Conservation (phyloP, 2,888 invertebrate genomes). For the Metacarcinus magister region DNA sequence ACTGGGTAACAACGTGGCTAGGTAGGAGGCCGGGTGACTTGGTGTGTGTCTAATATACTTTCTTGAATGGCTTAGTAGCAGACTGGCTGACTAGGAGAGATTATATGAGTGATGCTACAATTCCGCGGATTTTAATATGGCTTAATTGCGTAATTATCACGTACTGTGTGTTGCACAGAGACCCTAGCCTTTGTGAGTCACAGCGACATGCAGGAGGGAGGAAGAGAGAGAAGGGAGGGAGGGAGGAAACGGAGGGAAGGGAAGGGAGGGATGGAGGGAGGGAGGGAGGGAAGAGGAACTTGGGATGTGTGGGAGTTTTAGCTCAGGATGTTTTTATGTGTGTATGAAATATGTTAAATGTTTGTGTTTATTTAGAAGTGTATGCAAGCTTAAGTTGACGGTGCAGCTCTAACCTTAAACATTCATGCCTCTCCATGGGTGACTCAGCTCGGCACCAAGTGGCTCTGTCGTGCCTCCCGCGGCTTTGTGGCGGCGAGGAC, state of each 20-base stretch:
- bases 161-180: slow-evolving; percentile 1
- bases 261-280: background rate
- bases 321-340: background rate
- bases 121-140: slow-evolving; percentile 8
- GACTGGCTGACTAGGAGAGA: slow-evolving; percentile 22
- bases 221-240: background rate
- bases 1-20: background rate
- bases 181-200: slow-evolving; percentile 15
- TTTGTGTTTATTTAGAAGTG: background rate
- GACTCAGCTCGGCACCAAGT: too few relatives aligned
- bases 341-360: background rate
- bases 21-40: background rate
- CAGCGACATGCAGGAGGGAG: background rate
- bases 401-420: background rate
- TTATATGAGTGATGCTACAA: slow-evolving; percentile 20
- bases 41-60: background rate
- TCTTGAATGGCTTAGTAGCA: slow-evolving; percentile 18
- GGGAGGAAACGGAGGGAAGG: background rate
- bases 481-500: too few relatives aligned
- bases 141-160: slow-evolving; percentile 28
- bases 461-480: too few relatives aligned
- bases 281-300: background rate
- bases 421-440: too few relatives aligned
- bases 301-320: background rate
- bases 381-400: slow-evolving; percentile 6